Conservation (phyloP, 37 sponge, comb jelly and placozoan species). For the Hormiphora californensis region DNA sequence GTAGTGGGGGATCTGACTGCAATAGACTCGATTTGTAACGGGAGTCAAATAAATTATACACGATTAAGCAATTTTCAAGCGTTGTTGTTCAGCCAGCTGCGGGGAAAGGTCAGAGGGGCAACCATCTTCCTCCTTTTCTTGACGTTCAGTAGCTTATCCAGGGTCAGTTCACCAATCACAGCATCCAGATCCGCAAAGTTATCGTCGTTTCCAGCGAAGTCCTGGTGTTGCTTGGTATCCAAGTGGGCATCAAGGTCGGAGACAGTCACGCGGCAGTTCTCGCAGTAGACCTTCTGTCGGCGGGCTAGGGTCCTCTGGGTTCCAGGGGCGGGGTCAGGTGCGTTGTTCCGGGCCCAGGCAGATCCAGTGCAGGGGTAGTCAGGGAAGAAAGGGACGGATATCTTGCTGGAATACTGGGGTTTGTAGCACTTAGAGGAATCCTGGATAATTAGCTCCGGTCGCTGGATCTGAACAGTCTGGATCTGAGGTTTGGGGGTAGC, state of each 20-base stretch:
- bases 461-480: not conserved
- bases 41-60: no score
- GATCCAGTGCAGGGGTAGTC: constrained; percentile 50
- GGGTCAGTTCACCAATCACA: constrained; percentile 33
- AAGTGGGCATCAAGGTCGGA: constrained; percentile 27
- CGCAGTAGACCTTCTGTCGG: constrained; percentile 1
- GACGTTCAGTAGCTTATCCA: not conserved
- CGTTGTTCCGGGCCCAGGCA: constrained; percentile 1
- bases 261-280: constrained; percentile 39
- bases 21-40: no score
- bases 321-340: not conserved
- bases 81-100: no score
- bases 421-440: constrained; percentile 6
- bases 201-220: not conserved
- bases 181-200: constrained; percentile 40
- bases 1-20: no score
- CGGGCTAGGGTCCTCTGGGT: not conserved
- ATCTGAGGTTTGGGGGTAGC: no score
- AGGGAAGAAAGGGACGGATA: constrained; percentile 21
- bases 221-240: constrained; percentile 9
- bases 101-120: no score
- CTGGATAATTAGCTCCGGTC: not conserved
- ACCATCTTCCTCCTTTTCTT: not conserved
- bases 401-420: not conserved
- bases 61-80: no score